A percentile compares a stretch with the other conserved stretches of the same genome.
phyloP scores from a whole-genome alignment of 2,797 vertebrate genomes.

The Crocodylus rhombifer region DNA sequence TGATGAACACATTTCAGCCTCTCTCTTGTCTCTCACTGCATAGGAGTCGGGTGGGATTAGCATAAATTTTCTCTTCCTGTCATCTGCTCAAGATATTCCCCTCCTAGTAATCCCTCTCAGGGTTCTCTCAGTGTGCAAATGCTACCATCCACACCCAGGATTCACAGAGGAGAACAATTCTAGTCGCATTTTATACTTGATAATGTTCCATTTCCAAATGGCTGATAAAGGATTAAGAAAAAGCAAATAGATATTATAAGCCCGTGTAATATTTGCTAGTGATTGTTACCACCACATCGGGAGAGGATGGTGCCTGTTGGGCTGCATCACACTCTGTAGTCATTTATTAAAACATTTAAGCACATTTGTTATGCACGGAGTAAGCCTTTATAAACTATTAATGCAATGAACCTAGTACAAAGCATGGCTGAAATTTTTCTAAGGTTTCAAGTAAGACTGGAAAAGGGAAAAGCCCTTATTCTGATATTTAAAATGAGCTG shows the following conservation, averaged over 20 bases:
- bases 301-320: slow-evolving; percentile 40
- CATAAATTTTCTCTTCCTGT: slow-evolving; percentile 52
- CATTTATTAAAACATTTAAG: slow-evolving; percentile 65
- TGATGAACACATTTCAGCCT: background rate
- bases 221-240: slow-evolving; percentile 19
- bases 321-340: slow-evolving; percentile 56
- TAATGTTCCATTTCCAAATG: background rate
- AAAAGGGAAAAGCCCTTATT: background rate
- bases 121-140: background rate
- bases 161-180: background rate
- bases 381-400: slow-evolving; percentile 48
- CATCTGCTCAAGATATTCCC: background rate
- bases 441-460: slow-evolving; percentile 9
- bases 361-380: slow-evolving; percentile 45
- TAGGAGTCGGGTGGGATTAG: slow-evolving; percentile 42
- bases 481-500: slow-evolving; percentile 50
- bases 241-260: background rate
- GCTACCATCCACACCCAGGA: background rate
- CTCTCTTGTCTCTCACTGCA: background rate
- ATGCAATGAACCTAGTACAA: slow-evolving; percentile 58
- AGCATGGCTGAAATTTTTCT: slow-evolving; percentile 37
- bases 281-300: slow-evolving; percentile 5
- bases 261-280: background rate
- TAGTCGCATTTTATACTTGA: background rate
- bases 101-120: slow-evolving; percentile 1